A percentile compares a stretch with the other conserved stretches of the same genome.
Conservation (phyloP, 2,113 vertebrate species). For the Boulengeromyrus knoepffleri region DNA sequence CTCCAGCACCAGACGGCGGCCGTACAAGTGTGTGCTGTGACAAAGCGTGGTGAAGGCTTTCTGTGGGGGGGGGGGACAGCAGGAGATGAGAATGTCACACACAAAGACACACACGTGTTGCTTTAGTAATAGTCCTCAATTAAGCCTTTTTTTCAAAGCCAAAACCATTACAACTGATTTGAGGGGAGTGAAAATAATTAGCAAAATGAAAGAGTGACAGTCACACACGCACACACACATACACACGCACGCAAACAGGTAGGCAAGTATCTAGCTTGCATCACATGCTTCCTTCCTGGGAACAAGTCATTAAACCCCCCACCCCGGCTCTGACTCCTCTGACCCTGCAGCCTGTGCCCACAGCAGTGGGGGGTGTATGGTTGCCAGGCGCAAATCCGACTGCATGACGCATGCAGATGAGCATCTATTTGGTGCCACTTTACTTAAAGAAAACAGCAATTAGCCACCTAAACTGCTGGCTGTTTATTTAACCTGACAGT, state of each 20-base stretch:
- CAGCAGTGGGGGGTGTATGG: background rate
- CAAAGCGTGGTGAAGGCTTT: constrained; percentile 87
- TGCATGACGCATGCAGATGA: background rate
- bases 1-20: constrained; percentile 86
- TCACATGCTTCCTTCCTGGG: background rate
- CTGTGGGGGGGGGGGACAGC: constrained; percentile 45
- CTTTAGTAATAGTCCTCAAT: background rate
- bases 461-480: constrained; percentile 23
- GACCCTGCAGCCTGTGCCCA: background rate
- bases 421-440: constrained; percentile 14
- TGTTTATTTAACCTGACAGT: constrained; percentile 29
- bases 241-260: background rate
- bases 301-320: background rate
- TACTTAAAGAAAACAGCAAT: constrained; percentile 28
- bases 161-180: background rate
- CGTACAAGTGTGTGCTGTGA: constrained; percentile 95
- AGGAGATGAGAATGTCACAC: background rate
- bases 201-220: background rate
- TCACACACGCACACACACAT: background rate
- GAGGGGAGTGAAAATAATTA: background rate
- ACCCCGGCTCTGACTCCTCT: background rate
- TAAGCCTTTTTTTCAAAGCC: background rate
- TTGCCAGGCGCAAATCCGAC: background rate
- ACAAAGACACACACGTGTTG: background rate
- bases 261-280: background rate